Evolutionary conservation across 2,113 vertebrate genomes (phyloP).

Genomic region (Promerops cafer): DNA sequence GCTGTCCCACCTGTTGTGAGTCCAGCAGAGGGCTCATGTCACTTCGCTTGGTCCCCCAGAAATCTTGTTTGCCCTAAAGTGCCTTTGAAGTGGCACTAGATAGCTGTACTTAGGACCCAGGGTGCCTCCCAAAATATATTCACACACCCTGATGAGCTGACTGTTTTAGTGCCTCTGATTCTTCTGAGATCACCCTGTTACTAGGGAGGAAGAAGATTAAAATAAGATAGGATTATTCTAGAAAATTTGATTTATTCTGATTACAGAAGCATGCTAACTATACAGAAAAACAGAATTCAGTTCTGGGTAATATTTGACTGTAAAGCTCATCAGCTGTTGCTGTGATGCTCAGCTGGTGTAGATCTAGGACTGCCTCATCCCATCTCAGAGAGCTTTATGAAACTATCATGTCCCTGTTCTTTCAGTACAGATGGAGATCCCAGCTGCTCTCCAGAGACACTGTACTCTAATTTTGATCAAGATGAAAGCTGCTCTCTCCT

Average conservation of each 20-base stretch:
- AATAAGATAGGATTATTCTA: not conserved
- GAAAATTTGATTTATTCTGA: not conserved
- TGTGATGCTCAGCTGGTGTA: not conserved
- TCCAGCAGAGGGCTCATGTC: not conserved
- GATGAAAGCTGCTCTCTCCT: not conserved
- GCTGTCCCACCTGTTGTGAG: not conserved
- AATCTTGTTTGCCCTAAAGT: not conserved
- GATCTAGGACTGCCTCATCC: not conserved
- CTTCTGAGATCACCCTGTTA: not conserved
- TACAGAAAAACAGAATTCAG: not conserved
- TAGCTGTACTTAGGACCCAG: not conserved
- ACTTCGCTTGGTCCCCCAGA: not conserved
- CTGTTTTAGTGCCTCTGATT: not conserved
- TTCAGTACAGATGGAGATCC: not conserved
- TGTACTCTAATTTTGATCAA: not conserved
- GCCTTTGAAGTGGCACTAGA: not conserved
- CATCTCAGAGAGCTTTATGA: not conserved
- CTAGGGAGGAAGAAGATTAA: not conserved
- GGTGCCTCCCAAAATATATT: not conserved
- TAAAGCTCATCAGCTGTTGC: not conserved
- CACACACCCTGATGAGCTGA: not conserved
- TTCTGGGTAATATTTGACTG: not conserved
- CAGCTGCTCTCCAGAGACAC: not conserved
- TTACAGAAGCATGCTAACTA: not conserved
- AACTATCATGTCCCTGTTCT: not conserved